Evolutionary conservation across 2,113 vertebrate genomes (phyloP), one percentile per base, ranked within the genome.

Genomic region (Gadus macrocephalus): DNA sequence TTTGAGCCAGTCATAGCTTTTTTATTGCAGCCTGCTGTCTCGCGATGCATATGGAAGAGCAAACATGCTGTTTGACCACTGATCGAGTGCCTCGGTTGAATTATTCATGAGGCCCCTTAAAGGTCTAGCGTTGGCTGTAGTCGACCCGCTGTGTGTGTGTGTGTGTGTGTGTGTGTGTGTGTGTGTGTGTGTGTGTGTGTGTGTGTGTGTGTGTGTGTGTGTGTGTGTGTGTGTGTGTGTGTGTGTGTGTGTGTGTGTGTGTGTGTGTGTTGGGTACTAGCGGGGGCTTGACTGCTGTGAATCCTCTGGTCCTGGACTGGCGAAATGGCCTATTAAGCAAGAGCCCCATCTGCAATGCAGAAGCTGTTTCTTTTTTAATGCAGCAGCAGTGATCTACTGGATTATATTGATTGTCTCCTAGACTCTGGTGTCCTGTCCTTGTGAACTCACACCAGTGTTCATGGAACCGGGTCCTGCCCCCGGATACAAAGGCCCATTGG

Each of bases 271-370:
- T 25, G 25, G 25, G 25, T 25, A 25, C 25, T 25, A 63, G 71
- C 5, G 4, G 31, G 64, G 69, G 25, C 59, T 49, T 67, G 38
- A 42, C 60, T 35, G 53, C 49, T 55, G 31, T 35, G 53, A 67
- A 71, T 55, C 74, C 67, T 75, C 38, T 68, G 64, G 72, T 61
- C 78, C 74, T 80, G 70, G 83, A 74, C 81, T 82, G 67, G 53
- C 69, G 77, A 83, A 83, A 87, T 79, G 64, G 73, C 81, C 80
- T 81, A 79, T 78, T 74, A 35, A 35, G 31, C 31, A 35, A 62
- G 75, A 70, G 66, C 65, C 72, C 69, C 80, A 85, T 81, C 88
- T 88, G 89, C 87, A 90, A 77, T 90, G 87, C 89, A 87, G 87
- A 71, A 79, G 74, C 75, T 67, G 31, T 35, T 35, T 2, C 16